phyloP scores from a whole-genome alignment of 2,113 vertebrate species.

The Lethenteron reissneri region DNA sequence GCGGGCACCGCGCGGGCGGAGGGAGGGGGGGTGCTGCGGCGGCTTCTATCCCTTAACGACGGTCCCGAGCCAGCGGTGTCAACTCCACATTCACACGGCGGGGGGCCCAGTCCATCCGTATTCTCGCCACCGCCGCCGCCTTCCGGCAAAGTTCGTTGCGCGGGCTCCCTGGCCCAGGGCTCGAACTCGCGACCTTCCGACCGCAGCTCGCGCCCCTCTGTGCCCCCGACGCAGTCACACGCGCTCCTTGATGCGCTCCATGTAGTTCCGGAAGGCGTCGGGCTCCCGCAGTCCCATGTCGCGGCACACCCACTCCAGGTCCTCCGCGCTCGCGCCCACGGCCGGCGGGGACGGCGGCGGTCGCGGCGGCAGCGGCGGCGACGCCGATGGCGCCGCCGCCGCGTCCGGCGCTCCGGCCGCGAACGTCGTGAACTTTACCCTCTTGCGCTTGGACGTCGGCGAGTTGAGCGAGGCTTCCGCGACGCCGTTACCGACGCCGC shows the following conservation, averaged over 20 bases:
- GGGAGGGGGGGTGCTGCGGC: not conserved
- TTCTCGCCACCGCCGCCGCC: slow-evolving; percentile 7
- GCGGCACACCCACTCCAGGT: slow-evolving; percentile 89
- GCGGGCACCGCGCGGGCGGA: rapidly evolving
- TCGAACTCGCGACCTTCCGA: slow-evolving; percentile 12
- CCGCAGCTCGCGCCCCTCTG: too few species aligned
- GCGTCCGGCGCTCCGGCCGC: slow-evolving; percentile 17
- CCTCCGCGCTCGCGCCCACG: slow-evolving; percentile 37
- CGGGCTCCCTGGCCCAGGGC: not conserved
- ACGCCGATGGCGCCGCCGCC: slow-evolving; percentile 67
- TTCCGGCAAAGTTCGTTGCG: slow-evolving; percentile 7
- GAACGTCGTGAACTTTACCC: slow-evolving; percentile 96
- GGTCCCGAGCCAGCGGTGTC: not conserved
- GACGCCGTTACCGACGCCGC: slow-evolving; percentile 62
- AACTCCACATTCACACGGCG: not conserved
- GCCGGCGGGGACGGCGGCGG: slow-evolving; percentile 20
- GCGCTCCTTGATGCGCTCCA: slow-evolving; percentile 88
- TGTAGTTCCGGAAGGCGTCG: slow-evolving; percentile 73
- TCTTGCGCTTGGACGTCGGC: slow-evolving; percentile 82
- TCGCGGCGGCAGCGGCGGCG: slow-evolving; percentile 82
- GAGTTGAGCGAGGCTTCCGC: slow-evolving; percentile 65
- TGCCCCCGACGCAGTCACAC: slow-evolving; percentile 20
- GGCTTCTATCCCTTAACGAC: not conserved
- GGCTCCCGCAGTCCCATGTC: slow-evolving; percentile 81
- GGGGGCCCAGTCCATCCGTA: not conserved